These are phyloP conservation scores for Edolisoma coerulescens DNA, from an alignment of 2,113 vertebrate genomes.

Conservation along the genomic window DNA sequence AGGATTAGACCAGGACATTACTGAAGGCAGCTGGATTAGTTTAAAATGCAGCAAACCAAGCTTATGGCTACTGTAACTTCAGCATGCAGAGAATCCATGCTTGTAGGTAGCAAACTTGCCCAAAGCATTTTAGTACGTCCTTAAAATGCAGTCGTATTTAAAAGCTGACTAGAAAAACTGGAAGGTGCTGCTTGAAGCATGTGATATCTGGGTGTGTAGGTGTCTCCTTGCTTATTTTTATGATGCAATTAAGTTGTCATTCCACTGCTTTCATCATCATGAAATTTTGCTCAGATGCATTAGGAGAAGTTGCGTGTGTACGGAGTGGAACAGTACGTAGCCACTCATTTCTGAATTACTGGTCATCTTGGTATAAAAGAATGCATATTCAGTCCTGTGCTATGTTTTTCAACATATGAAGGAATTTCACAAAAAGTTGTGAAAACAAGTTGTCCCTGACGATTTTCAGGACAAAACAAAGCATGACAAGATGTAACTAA, in stretches of 20 bases:
- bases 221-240: slow-evolving; percentile 10
- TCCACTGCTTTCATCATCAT: background rate
- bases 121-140: background rate
- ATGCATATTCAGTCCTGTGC: background rate
- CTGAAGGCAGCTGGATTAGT: background rate
- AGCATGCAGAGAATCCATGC: background rate
- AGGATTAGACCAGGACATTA: background rate
- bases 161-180: slow-evolving; percentile 51
- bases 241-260: slow-evolving; percentile 1
- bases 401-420: background rate
- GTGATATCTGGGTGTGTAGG: slow-evolving; percentile 38
- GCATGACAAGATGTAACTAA: background rate
- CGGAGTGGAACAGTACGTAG: background rate
- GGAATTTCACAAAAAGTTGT: background rate
- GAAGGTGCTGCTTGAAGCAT: slow-evolving; percentile 31
- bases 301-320: background rate
- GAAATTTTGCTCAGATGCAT: background rate
- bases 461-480: background rate
- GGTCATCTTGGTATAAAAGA: background rate
- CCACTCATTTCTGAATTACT: background rate
- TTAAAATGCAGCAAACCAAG: background rate
- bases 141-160: background rate
- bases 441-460: background rate
- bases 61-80: background rate
- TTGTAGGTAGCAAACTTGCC: background rate